Base-by-base conservation (phyloP, 2,113 vertebrate species). In the Rissa tridactyla region DNA sequence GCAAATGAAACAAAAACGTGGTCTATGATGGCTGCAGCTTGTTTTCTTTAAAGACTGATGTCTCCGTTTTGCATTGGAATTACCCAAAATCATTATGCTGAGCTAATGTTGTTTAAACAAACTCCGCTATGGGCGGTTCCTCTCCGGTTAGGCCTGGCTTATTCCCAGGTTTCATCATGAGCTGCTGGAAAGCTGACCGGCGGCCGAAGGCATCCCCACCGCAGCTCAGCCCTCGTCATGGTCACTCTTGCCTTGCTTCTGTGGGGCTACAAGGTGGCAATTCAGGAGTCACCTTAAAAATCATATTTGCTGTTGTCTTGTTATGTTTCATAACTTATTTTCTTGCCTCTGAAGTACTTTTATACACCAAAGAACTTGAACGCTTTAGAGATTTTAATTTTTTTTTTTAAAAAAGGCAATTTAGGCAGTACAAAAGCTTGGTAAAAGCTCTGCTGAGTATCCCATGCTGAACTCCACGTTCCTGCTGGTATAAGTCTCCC, bases 171-270 rank as follows among this genome's bases (percentile, higher is more conserved):
- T 38, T 36, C 18, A 0, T 6, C 8, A n/a, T 13, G 36, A 55
- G 68, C 55, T 47, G 49, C 29, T 9, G 34, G 69, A 55, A 34
- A 15, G 22, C 34, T 7, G 52, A 13, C 6, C 1, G 10, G 44
- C 1, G 1, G 21, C 52, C 2, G 7, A 22, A 27, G n/a, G 34
- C 3, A 0, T 27, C 61, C 27, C 61, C 23, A 2, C 40, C 5
- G 1, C 5, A 5, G 55, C 44, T n/a, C 80, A 21, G 44, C 5
- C 6, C 52, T 12, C 34, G 5, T 23, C 40, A 46, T 54, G 29
- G 52, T 30, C 34, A 61, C 40, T 52, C 18, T 76, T 17, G 16
- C 29, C 55, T 40, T 29, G 21, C 22, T 34, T 29, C 8, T 2
- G 1, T 3, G 6, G 26, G 36, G 16, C 36, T 82, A 17, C 1